Base-by-base conservation (phyloP, 2,113 vertebrate genomes). In the Arenaria interpres region DNA sequence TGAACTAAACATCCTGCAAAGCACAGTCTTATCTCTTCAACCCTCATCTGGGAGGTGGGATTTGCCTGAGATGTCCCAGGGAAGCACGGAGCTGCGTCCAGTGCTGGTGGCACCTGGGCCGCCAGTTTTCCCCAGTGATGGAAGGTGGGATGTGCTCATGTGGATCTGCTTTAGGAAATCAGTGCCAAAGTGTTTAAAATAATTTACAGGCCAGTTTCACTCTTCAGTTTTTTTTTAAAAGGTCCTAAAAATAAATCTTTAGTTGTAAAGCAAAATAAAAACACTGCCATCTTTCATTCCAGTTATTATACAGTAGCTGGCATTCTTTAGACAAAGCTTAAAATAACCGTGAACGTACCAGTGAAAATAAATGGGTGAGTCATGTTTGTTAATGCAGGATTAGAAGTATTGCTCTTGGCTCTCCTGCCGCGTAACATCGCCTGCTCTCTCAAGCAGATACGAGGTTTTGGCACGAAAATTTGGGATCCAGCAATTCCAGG, bases 251-350 rank as follows among this genome's bases (percentile, higher is more conserved):
- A 91, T 93, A 72, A 85, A 69, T 22, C 80, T 82, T 81, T 48
- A 89, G 92, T 89, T 95, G 95, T 95, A 97, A 96, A 95, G 80
- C 86, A 92, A 95, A 96, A 95, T 89, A 92, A 93, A 96, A 91
- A 90, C 50, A 85, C 53, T 97, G 96, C 95, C 94, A 92, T 95
- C 84, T 89, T 91, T 93, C 96, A 96, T 93, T 78, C 60, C 77
- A 72, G 69, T 75, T 87, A 81, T 96, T 95, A 45, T 75, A 77
- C 94, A 95, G 96, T 88, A 92, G 92, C 95, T 95, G 95, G 84
- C 90, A 96, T 96, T 93, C 92, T 97, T 97, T 79, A 96, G 96
- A 95, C 95, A 95, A 92, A 93, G 95, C 92, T 97, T 97, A 95
- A 97, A 97, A 97, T 97, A 97, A 95, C 86, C 96, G 64, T 87